phyloP scores from a whole-genome alignment of 2,113 vertebrate genomes.

The Oncorhynchus kisutch region DNA sequence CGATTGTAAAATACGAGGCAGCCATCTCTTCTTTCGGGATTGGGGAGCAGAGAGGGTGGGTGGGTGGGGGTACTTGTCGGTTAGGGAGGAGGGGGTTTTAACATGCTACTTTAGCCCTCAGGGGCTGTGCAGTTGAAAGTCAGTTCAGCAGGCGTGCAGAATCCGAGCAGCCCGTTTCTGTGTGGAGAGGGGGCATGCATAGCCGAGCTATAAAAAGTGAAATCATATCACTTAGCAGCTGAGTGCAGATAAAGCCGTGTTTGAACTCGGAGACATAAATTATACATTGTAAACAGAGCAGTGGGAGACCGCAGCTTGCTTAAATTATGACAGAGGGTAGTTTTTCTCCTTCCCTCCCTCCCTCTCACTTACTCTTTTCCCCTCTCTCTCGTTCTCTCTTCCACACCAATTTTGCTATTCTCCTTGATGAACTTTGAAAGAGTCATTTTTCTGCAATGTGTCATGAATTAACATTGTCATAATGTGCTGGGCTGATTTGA shows the following conservation, averaged over 20 bases:
- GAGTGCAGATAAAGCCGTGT: conserved; percentile 85
- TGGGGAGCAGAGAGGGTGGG: neutral
- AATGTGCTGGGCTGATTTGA: too few relatives aligned
- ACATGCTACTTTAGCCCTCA: conserved; percentile 59
- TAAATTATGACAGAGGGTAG: conserved; percentile 83
- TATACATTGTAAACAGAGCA: conserved; percentile 91
- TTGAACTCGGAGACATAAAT: conserved; percentile 90
- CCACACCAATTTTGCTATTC: too few relatives aligned
- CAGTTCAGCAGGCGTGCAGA: conserved; percentile 62
- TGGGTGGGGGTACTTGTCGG: conserved; percentile 22
- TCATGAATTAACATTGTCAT: conserved; percentile 75
- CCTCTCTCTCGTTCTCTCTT: conserved; percentile 54
- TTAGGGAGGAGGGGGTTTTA: conserved; percentile 55
- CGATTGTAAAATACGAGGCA: conserved; percentile 39
- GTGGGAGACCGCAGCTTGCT: conserved; percentile 76
- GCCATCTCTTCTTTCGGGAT: conserved; percentile 22
- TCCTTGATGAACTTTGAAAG: neutral
- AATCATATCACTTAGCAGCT: conserved; percentile 91
- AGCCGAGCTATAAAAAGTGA: conserved; percentile 71
- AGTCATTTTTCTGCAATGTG: conserved; percentile 72
- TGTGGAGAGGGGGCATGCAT: conserved; percentile 28
- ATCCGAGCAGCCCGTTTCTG: conserved; percentile 56
- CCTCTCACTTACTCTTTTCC: conserved; percentile 40
- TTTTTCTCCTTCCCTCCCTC: conserved; percentile 48
- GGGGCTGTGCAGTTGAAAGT: conserved; percentile 66